phyloP scores from a whole-genome alignment of 37 sponge, comb jelly and placozoan genomes.

The Trichoplax adhaerens region DNA sequence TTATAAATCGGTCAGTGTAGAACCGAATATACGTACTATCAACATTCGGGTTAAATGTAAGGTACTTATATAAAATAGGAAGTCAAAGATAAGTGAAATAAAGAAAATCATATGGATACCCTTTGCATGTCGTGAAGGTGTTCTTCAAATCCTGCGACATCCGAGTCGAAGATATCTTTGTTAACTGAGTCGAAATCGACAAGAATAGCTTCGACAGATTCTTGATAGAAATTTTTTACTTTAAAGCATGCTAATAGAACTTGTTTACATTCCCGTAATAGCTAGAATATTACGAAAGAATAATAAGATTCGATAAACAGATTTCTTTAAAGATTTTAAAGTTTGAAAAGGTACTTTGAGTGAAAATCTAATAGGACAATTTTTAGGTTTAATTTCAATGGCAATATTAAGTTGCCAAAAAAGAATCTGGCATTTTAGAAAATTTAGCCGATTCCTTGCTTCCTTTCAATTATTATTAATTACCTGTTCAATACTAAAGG shows the following conservation, averaged over 20 bases:
- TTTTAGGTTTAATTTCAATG: no score
- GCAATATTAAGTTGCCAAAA: no score
- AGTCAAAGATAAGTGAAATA: not conserved
- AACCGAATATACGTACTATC: not conserved
- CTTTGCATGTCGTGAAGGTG: slow-evolving; percentile 30
- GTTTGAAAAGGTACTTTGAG: no score
- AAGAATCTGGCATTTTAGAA: no score
- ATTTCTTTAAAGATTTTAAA: no score
- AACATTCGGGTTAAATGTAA: no score
- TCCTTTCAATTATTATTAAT: not conserved
- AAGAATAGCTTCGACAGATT: slow-evolving; percentile 15
- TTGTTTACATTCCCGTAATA: no score
- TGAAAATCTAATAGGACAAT: no score
- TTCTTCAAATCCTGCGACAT: slow-evolving; percentile 27
- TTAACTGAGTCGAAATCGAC: not conserved
- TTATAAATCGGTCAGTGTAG: not conserved
- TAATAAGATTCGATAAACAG: no score
- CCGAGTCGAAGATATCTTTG: slow-evolving; percentile 17
- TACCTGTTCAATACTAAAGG: slow-evolving; percentile 49
- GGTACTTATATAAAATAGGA: not conserved
- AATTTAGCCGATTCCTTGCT: no score
- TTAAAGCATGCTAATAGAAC: no score
- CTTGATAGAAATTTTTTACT: slow-evolving; percentile 19
- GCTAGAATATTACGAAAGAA: no score
- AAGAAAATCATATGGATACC: slow-evolving; percentile 1